These are phyloP conservation scores for Epsilonema sp. DNA, from an alignment of 2,888 invertebrate species.

Conservation along the genomic window DNA sequence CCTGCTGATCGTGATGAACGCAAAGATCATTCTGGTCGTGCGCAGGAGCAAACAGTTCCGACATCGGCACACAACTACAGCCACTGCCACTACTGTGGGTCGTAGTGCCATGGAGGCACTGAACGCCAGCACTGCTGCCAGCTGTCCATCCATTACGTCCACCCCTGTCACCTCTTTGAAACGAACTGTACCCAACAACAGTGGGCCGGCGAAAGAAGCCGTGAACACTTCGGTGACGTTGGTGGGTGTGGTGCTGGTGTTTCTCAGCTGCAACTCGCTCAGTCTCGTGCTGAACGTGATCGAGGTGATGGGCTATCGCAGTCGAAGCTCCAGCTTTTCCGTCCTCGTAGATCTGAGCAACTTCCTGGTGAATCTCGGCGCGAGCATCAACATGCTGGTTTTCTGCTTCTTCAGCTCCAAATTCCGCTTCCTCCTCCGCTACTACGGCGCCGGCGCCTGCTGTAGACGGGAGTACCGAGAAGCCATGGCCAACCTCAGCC, in stretches of 20 bases:
- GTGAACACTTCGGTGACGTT: conserved; percentile 33
- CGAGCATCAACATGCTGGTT: conserved; percentile 30
- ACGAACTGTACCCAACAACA: background rate
- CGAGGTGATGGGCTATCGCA: conserved; percentile 11
- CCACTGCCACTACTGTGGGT: conserved; percentile 25
- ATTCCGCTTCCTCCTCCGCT: conserved; percentile 14
- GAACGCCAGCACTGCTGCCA: background rate
- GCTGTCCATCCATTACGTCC: too few relatives aligned
- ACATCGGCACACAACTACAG: too few relatives aligned
- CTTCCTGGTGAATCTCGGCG: conserved; percentile 30
- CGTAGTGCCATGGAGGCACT: conserved; percentile 15
- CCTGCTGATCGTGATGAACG: conserved; percentile 27
- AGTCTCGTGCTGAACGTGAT: conserved; percentile 11
- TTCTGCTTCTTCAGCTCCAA: conserved; percentile 32
- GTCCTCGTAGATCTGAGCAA: conserved; percentile 19
- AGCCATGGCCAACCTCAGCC: too few relatives aligned
- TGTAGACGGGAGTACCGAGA: too few relatives aligned
- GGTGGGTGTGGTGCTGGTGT: conserved; percentile 31
- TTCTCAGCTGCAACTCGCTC: conserved; percentile 27
- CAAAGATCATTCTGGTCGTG: conserved; percentile 26
- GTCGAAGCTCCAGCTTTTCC: conserved; percentile 11
- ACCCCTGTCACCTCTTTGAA: too few relatives aligned
- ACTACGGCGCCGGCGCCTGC: too few relatives aligned
- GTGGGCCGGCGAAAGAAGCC: conserved; percentile 12
- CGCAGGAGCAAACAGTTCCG: too few relatives aligned